Evolutionary conservation across 2,113 vertebrate species (phyloP).

Genomic region (Ailuropoda melanoleuca): DNA sequence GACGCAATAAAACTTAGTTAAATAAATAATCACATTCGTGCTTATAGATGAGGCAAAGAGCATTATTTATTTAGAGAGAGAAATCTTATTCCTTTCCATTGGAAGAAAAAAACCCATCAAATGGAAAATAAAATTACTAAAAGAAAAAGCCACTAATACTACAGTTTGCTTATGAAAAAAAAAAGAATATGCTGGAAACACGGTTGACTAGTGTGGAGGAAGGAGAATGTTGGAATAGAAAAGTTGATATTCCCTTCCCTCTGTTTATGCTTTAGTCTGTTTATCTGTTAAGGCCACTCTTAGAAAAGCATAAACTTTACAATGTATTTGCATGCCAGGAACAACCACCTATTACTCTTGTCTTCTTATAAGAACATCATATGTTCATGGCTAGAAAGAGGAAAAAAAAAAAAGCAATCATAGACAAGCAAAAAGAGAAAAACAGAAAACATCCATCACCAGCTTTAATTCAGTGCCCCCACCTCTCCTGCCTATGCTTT

Average conservation of each 20-base stretch:
- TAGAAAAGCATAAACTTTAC: neutral
- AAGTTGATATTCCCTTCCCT: neutral
- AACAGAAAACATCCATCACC: neutral
- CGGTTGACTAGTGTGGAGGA: neutral
- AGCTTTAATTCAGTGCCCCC: neutral
- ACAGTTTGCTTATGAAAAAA: neutral
- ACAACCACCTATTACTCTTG: neutral
- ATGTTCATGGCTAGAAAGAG: neutral
- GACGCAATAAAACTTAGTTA: neutral
- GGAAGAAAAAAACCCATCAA: neutral
- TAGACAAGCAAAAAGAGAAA: neutral
- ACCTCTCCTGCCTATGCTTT: neutral
- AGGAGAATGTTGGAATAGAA: neutral
- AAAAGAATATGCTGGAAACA: neutral
- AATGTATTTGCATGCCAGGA: neutral
- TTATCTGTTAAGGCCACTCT: neutral
- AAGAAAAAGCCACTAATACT: neutral
- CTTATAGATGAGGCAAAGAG: neutral
- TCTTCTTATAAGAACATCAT: neutral
- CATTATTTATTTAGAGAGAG: neutral
- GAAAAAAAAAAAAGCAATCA: neutral
- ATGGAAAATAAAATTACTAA: conserved; percentile 11
- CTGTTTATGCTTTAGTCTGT: neutral
- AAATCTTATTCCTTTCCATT: neutral
- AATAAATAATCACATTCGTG: neutral